Evolutionary conservation across 1,140 invertebrate genomes (phyloP).

Genomic region (Ctenoplectra terminalis): DNA sequence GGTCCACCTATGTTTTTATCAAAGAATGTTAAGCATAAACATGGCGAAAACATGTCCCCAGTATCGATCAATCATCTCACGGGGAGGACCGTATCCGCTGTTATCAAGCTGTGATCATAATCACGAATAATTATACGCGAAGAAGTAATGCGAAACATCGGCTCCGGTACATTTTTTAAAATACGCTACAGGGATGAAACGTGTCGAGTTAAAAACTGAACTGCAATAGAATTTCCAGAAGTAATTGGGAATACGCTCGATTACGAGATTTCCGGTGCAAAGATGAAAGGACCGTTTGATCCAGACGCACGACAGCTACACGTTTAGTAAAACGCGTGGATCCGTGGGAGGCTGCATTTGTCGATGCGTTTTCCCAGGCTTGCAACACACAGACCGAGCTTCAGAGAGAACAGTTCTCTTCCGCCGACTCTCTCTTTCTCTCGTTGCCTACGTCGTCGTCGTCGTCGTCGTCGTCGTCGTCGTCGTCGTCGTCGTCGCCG

Average conservation of each 20-base stretch:
- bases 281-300: constrained; percentile 44
- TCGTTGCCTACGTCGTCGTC: constrained; percentile 8
- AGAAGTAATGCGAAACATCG: neutral
- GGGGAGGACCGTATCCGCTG: neutral
- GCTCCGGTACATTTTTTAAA: neutral
- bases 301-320: constrained; percentile 37
- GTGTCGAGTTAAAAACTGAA: neutral
- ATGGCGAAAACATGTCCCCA: constrained; percentile 2
- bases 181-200: neutral
- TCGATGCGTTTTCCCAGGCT: constrained; percentile 54
- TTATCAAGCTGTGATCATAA: neutral
- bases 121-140: neutral
- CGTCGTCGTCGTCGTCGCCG: constrained; percentile 39
- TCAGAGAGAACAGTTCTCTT: constrained; percentile 50
- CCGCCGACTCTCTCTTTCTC: constrained; percentile 25
- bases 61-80: neutral
- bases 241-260: constrained; percentile 39
- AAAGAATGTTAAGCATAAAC: constrained; percentile 17
- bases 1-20: constrained; percentile 32
- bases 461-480: neutral
- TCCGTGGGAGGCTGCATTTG: constrained; percentile 40
- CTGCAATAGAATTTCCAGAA: constrained; percentile 17
- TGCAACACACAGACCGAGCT: constrained; percentile 52
- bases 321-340: constrained; percentile 29
- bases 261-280: constrained; percentile 22